Percentiles rank a stretch among this genome's conserved stretches.
These are phyloP conservation scores for Apis cerana DNA, from an alignment of 1,140 invertebrate species.

Conservation along the genomic window DNA sequence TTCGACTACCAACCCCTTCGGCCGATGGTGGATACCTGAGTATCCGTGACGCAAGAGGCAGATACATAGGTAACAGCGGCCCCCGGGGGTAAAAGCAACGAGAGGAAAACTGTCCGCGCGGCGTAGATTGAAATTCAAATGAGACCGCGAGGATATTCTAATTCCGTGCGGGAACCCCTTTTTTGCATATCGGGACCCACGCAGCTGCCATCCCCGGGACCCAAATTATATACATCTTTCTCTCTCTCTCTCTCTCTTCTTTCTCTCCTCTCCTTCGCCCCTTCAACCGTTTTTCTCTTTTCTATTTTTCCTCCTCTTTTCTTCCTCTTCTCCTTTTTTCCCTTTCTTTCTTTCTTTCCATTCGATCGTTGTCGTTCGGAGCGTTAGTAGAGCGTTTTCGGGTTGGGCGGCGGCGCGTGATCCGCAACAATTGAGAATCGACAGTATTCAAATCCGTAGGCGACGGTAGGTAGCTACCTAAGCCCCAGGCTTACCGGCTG, in stretches of 20 bases:
- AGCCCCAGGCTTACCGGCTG: slow-evolving; percentile 53
- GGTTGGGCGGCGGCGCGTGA: slow-evolving; percentile 48
- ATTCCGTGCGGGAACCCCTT: slow-evolving; percentile 78
- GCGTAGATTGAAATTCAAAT: slow-evolving; percentile 81
- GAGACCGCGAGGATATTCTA: slow-evolving; percentile 82
- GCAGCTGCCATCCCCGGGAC: slow-evolving; percentile 61
- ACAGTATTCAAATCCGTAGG: slow-evolving; percentile 66
- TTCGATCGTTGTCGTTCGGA: not conserved
- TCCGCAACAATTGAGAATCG: slow-evolving; percentile 65
- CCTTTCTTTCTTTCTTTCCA: slow-evolving; percentile 25
- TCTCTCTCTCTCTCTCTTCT: slow-evolving; percentile 39
- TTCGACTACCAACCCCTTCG: slow-evolving; percentile 62
- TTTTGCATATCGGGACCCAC: slow-evolving; percentile 78
- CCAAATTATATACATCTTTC: slow-evolving; percentile 68
- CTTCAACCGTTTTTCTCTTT: not conserved
- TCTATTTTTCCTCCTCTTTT: not conserved
- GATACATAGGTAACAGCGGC: slow-evolving; percentile 41
- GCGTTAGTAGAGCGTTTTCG: not conserved
- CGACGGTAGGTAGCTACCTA: slow-evolving; percentile 58
- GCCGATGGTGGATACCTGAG: slow-evolving; percentile 64
- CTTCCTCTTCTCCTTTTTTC: not conserved
- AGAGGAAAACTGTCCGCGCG: slow-evolving; percentile 66
- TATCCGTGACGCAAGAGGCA: slow-evolving; percentile 32
- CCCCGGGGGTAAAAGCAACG: slow-evolving; percentile 48
- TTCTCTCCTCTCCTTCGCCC: not conserved